Base-by-base conservation (phyloP, 2,797 vertebrate species). In the Falco novaeseelandiae region DNA sequence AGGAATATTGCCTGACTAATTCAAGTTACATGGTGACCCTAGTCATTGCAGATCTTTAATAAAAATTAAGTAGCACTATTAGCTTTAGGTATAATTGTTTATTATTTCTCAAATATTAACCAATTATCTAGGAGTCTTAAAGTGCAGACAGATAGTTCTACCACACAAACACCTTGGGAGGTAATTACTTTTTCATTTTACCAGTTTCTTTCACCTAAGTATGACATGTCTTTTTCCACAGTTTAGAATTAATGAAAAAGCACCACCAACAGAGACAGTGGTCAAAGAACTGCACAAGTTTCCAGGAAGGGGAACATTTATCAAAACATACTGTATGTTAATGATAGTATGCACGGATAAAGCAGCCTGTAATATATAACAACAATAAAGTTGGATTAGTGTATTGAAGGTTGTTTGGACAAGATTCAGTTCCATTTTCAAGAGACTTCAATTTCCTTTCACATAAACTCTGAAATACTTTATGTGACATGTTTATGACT, bases 401-500 rank as follows among this genome's bases (percentile, higher is more conserved):
- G 67, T 96, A 97, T 97, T 26, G n/a, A 92, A 97, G 93, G 94
- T 98, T 99, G 98, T 99, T 99, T 99, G 97, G 97, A 98, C 94
- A 99, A 98, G 98, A 98, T 97, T 98, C 98, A 93, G 95, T 97
- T 98, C 98, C 98, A 99, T 98, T 98, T 98, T 96, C 97, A 97
- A 97, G 89, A 97, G 97, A 98, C 97, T 98, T 98, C 96, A 98
- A 96, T 97, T 98, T 98, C 97, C 97, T 98, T 97, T 98, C 97
- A 95, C 98, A 98, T 98, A 99, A 99, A 99, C 96, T 91, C 98
- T 98, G 97, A 98, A 98, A 98, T 97, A 98, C 97, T 98, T 98
- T 98, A 96, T 97, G 93, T 98, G 96, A 93, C 94, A 96, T 93
- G 92, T 97, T 98, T 97, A 98, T 88, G 89, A 96, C 67, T 96